Conservation (phyloP, 2,113 vertebrate species). For the Melanocharis versteri region DNA sequence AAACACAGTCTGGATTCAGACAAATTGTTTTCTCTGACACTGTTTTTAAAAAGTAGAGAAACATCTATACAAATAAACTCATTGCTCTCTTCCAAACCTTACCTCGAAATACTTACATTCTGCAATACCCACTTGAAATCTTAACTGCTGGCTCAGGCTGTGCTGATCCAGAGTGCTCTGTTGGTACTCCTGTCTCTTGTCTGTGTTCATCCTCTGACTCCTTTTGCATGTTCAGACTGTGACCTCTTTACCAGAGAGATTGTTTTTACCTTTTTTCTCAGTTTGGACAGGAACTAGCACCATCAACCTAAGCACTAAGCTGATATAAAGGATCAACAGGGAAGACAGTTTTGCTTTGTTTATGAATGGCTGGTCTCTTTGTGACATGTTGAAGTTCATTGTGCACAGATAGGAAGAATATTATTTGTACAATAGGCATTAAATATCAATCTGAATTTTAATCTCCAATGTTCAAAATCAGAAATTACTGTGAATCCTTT, state of each 20-base stretch:
- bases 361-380: not conserved
- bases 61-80: not conserved
- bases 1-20: not conserved
- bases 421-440: not conserved
- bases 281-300: not conserved
- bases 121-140: not conserved
- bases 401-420: not conserved
- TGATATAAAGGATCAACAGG: not conserved
- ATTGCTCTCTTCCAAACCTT: not conserved
- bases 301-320: not conserved
- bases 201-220: not conserved
- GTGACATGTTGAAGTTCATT: not conserved
- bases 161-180: not conserved
- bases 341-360: not conserved
- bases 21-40: not conserved
- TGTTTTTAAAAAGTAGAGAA: not conserved
- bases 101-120: not conserved
- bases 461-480: not conserved
- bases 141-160: not conserved
- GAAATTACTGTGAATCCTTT: not conserved
- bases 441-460: not conserved
- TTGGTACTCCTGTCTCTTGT: not conserved
- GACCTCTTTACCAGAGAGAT: not conserved
- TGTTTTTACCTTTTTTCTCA: not conserved
- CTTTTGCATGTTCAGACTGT: not conserved